phyloP scores from a whole-genome alignment of 2,113 vertebrate species.

The Chloroceryle aenea region DNA sequence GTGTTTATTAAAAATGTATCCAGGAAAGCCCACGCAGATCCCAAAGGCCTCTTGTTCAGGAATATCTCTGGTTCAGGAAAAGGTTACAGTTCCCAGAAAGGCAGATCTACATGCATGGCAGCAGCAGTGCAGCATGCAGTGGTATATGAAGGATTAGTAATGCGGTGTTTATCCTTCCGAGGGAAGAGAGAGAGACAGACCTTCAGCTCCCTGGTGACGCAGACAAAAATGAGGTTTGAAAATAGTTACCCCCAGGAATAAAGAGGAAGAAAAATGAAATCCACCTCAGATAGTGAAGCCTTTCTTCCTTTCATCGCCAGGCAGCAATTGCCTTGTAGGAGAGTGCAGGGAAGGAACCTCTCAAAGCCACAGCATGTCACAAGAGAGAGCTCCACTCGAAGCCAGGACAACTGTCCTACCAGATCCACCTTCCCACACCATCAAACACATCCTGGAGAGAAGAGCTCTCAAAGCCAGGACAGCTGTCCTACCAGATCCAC shows the following conservation, averaged over 20 bases:
- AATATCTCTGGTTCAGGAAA: slow-evolving; percentile 56
- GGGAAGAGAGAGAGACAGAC: not conserved
- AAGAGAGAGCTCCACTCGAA: not conserved
- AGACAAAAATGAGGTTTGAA: slow-evolving; percentile 4
- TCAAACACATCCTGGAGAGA: not conserved
- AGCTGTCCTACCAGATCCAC: not conserved
- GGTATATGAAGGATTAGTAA: not conserved
- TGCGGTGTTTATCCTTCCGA: not conserved
- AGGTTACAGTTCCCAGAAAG: slow-evolving; percentile 41
- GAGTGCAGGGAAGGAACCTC: not conserved
- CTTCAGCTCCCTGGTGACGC: not conserved
- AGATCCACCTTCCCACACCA: not conserved
- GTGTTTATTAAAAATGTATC: slow-evolving; percentile 64
- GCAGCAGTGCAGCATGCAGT: not conserved
- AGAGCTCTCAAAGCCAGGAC: not conserved
- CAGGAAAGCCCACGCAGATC: slow-evolving; percentile 45
- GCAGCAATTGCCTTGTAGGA: not conserved
- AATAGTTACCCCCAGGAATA: not conserved
- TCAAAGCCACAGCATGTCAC: not conserved
- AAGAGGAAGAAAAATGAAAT: not conserved
- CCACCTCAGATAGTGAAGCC: not conserved
- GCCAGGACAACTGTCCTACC: not conserved
- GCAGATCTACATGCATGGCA: not conserved
- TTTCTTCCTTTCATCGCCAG: not conserved
- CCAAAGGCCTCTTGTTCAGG: slow-evolving; percentile 12